phyloP scores from a whole-genome alignment of 1,140 invertebrate species.

The Penaeus chinensis region DNA sequence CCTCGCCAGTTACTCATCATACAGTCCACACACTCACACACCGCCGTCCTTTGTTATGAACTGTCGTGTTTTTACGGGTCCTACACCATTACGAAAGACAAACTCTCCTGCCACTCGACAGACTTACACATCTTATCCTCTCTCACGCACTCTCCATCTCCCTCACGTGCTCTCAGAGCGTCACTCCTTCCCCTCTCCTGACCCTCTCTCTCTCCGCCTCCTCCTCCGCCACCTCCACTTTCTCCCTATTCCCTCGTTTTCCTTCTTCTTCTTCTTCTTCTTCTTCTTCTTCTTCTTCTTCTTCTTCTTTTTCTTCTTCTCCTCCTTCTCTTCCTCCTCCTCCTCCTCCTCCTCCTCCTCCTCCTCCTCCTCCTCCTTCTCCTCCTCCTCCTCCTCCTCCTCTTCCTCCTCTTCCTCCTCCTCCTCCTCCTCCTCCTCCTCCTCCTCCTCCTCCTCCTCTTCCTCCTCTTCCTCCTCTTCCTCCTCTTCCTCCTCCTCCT shows the following conservation, averaged over 20 bases:
- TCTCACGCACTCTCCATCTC: neutral
- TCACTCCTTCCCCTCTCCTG: neutral
- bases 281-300: neutral
- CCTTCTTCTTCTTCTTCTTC: neutral
- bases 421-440: no score
- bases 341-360: accelerated
- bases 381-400: accelerated
- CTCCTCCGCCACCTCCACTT: neutral
- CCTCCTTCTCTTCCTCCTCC: no score
- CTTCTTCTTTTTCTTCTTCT: neutral
- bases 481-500: no score
- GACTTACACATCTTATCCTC: neutral
- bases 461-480: accelerated
- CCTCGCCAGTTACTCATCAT: no score
- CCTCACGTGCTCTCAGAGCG: neutral
- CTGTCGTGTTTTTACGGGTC: neutral
- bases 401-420: accelerated
- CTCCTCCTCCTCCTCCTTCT: no score
- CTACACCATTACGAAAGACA: neutral
- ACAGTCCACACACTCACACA: no score
- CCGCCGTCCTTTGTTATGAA: no score
- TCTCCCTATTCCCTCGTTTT: neutral
- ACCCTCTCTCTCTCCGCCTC: neutral
- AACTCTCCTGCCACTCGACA: neutral
- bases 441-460: no score